A percentile compares a stretch with the other conserved stretches of the same genome.
Conservation (phyloP, 2,797 vertebrate species). For the Masticophis lateralis region DNA sequence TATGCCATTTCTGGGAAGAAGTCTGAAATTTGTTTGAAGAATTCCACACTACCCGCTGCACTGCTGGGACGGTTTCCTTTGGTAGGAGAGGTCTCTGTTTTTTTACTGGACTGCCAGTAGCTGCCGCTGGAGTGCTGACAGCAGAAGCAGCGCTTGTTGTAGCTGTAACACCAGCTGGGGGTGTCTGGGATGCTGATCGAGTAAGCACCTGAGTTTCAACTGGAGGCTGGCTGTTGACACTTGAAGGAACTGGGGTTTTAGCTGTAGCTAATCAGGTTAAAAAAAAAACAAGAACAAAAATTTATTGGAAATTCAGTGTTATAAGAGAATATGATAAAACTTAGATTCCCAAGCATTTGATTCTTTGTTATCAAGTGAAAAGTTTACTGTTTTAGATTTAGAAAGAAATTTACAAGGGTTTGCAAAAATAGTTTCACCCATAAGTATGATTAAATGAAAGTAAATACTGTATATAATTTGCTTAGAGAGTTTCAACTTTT, state of each 20-base stretch:
- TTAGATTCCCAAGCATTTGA: background rate
- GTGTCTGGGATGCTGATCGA: conserved; percentile 76
- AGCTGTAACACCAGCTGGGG: conserved; percentile 71
- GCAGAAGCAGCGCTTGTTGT: conserved; percentile 72
- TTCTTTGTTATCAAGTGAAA: conserved; percentile 15
- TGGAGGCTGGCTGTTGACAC: conserved; percentile 74
- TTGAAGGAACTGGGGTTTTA: conserved; percentile 78
- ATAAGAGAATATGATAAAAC: background rate
- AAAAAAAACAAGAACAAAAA: background rate
- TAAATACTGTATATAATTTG: background rate
- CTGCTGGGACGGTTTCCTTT: conserved; percentile 87
- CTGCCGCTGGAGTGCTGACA: conserved; percentile 63
- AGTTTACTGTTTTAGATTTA: background rate
- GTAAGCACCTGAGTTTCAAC: conserved; percentile 77
- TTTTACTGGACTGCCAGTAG: conserved; percentile 81
- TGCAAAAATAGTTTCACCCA: background rate
- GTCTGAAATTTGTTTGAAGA: conserved; percentile 92
- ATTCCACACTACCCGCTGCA: conserved; percentile 93
- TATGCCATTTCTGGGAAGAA: conserved; percentile 94
- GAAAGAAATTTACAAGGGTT: background rate
- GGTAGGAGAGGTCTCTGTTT: conserved; percentile 97
- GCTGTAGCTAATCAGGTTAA: conserved; percentile 67
- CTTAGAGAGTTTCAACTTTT: background rate
- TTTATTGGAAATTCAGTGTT: background rate
- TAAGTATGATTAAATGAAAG: conserved; percentile 8